Evolutionary conservation across 2,888 invertebrate genomes (phyloP), one percentile per base, ranked within the genome.

Genomic region (Cryptocephalus primarius): DNA sequence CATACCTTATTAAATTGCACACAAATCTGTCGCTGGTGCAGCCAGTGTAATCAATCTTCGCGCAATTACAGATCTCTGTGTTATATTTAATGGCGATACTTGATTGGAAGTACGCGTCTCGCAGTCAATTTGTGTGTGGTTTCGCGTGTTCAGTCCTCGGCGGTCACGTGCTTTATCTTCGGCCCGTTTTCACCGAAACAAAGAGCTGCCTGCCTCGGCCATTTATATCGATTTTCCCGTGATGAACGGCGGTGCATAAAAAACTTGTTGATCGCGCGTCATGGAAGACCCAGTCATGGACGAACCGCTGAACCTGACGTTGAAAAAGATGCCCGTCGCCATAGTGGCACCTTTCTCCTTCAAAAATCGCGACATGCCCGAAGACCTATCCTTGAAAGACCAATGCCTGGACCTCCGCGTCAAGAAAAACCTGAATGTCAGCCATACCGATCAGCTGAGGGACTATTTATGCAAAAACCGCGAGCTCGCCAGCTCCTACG

Each of bases 271-370:
- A 43, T 36, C 34, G 12, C 72, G 73, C 51, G 12, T n/a, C n/a
- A 36, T 36, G 36, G 36, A 36, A 36, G n/a, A 22, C 22, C 22
- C 22, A 22, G 22, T 12, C 11, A 72, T 71, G 60, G 73, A 73
- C 59, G 74, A 74, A 56, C 74, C 74, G 33, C 59, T 74, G 55
- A 73, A 74, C 65, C 62, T 74, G 55, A 72, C 72, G 48, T 64
- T 73, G 52, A 74, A 73, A 61, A 74, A 73, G 60, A 69, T 71
- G 63, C 75, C 75, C 42, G 72, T 76, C 45, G 76, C 75, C 41
- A 72, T 76, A 46, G 75, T 76, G 38, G 73, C 75, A 12, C 76
- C 76, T 33, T 75, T 64, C 53, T 58, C 63, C 13, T 42, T 58
- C 32, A 43, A 43, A 43, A 14, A n/a, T 9, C 48, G 53, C 22